Base-by-base conservation (phyloP, 2,797 vertebrate species). In the Trichosurus vulpecula region DNA sequence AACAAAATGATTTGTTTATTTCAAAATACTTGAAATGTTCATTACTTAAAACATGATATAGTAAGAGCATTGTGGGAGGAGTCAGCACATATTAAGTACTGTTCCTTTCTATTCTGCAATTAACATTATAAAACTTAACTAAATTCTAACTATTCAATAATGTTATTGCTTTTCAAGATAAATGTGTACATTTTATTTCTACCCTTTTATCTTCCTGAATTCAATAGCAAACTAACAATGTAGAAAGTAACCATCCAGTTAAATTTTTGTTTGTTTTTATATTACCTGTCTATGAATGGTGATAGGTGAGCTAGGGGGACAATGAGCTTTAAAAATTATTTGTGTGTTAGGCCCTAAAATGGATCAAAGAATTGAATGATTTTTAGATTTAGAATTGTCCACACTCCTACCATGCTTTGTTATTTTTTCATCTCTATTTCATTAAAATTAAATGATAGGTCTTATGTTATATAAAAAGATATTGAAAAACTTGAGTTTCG, bases 301-400 rank as follows among this genome's bases (percentile, higher is more conserved):
- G 29, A 57, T 27, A 27, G 11, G 4, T 53, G 12, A 92, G 53
- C 31, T 66, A 74, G 92, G 53, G 41, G 25, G 14, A 92, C 74
- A 81, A 93, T 95, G 10, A 54, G 6, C 91, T 96, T 95, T 93
- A 35, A 52, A 91, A 96, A 54, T 91, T 92, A 92, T 41, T 92
- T 96, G 3, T 31, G 3, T n/a, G 53, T 92, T 94, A 91, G 53
- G 6, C 47, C 5, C 10, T 87, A 16, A 54, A 29, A 47, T 91
- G 19, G 54, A 52, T 52, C 92, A 91, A 93, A 95, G 31, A 9
- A 31, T 35, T n/a, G 22, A 13, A 30, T 93, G 6, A 8, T 92
- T 95, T 90, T 10, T 22, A 90, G 4, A 4, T 91, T 95, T 87
- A 54, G 27, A 93, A 41, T 66, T 56, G 30, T 55, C 91, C 6